Evolutionary conservation across 2,797 vertebrate genomes (phyloP).

Genomic region (Schizopygopsis malacanthus): DNA sequence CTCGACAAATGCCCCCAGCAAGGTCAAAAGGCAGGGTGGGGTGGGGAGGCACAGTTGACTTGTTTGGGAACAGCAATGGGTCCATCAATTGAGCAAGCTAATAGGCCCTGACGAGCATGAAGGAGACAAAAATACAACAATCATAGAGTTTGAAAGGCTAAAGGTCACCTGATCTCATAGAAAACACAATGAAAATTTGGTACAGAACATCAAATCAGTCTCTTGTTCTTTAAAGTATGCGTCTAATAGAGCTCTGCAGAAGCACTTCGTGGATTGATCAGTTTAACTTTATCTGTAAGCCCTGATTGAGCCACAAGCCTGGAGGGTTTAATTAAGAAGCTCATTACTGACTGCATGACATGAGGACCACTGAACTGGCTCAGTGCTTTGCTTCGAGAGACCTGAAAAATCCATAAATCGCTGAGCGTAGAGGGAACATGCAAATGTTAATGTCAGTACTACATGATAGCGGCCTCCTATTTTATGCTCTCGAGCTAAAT

Average conservation of each 20-base stretch:
- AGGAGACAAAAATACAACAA: conserved; percentile 77
- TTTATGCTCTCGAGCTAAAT: conserved; percentile 4
- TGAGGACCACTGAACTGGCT: conserved; percentile 29
- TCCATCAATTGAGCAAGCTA: conserved; percentile 70
- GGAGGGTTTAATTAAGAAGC: conserved; percentile 62
- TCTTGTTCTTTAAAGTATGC: conserved; percentile 12
- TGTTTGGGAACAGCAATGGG: conserved; percentile 40
- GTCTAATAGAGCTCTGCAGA: conserved; percentile 42
- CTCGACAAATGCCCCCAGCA: conserved; percentile 79
- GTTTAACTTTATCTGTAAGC: conserved; percentile 64
- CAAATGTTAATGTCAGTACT: neutral
- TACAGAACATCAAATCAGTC: neutral
- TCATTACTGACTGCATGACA: conserved; percentile 59
- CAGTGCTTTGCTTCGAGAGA: conserved; percentile 40
- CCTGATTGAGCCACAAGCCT: conserved; percentile 72
- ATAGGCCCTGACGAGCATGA: conserved; percentile 89
- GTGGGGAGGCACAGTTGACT: conserved; percentile 45
- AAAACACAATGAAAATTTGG: neutral
- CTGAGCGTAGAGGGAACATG: conserved; percentile 41
- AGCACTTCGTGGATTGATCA: conserved; percentile 66
- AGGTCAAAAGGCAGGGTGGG: conserved; percentile 74
- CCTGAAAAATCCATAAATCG: conserved; percentile 56
- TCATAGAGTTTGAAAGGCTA: conserved; percentile 45
- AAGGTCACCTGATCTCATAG: conserved; percentile 30
- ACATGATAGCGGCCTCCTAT: neutral